Evolutionary conservation across 1,140 invertebrate species (phyloP).

Genomic region (Cecropterus lyciades): DNA sequence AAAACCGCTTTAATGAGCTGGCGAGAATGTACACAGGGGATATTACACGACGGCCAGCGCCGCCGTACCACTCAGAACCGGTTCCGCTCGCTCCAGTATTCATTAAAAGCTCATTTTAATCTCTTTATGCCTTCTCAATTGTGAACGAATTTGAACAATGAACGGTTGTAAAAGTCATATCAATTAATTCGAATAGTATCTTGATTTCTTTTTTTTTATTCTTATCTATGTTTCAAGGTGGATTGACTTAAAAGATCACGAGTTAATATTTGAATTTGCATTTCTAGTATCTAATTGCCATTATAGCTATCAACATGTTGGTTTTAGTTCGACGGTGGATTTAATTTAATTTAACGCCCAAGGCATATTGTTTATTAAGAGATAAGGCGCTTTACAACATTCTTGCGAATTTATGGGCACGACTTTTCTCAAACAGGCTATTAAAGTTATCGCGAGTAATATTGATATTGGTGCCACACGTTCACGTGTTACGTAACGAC

Average conservation of each 20-base stretch:
- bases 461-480: constrained; percentile 12
- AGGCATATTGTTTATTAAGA: constrained; percentile 8
- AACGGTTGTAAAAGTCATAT: constrained; percentile 16
- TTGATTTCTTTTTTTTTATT: not conserved
- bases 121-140: constrained; percentile 51
- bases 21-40: constrained; percentile 64
- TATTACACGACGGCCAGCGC: constrained; percentile 55
- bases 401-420: constrained; percentile 6
- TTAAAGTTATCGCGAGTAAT: constrained; percentile 8
- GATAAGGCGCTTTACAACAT: constrained; percentile 10
- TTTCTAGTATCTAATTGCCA: not conserved
- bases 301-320: not conserved
- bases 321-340: not conserved
- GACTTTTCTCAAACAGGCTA: constrained; percentile 11
- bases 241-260: not conserved
- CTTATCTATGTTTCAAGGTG: not conserved
- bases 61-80: constrained; percentile 41
- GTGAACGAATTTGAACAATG: constrained; percentile 55
- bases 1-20: constrained; percentile 69
- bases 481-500: constrained; percentile 4
- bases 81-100: constrained; percentile 52
- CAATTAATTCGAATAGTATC: constrained; percentile 14
- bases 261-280: not conserved
- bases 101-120: constrained; percentile 63
- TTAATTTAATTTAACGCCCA: not conserved